Base-by-base conservation (phyloP, 2,113 vertebrate genomes). In the Hippocampus comes region DNA sequence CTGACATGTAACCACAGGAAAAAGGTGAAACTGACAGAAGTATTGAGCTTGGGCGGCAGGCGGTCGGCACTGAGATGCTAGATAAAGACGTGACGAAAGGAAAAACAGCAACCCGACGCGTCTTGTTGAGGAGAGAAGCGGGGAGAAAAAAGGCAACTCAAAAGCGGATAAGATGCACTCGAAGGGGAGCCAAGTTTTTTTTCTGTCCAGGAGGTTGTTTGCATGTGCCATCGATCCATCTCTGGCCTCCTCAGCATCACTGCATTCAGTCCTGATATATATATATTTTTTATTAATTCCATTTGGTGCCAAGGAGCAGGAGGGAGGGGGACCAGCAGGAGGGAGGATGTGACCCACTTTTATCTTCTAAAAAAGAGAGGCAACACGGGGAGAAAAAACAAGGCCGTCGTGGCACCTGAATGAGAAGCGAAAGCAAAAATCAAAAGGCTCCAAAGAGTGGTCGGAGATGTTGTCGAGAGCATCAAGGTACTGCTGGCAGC, bases 1-100 rank as follows among this genome's bases (percentile, higher is more conserved):
- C 67, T 85, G 85, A 82, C 84, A 86, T 80, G 74, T 72, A 79
- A 71, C 63, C 75, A 73, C 75, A 61, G 78, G 85, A 77, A 87
- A 89, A 88, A 84, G 78, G 85, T 82, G 79, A 90, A 84, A 59
- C 81, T 90, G 89, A 89, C 89, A 89, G 87, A 86, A 81, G 79
- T 80, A 87, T 84, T 86, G 86, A 89, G 86, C 81, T 84, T 82
- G 80, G 82, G 80, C 23, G 27, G 78, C 76, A 83, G 79, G 75
- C 73, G 73, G 82, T 78, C 81, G 63, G 59, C 6, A 68, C 68
- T 80, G 80, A 82, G 82, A 79, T 72, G 71, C 67, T 69, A 86
- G 86, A 91, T 90, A 80, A 91, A 91, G 89, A 86, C 38, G 15
- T 77, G 81, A 63, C 73, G 14, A 74, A 76, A 74, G 73, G 84